Evolutionary conservation across 2,113 vertebrate genomes (phyloP).

Genomic region (Alethe diademata): DNA sequence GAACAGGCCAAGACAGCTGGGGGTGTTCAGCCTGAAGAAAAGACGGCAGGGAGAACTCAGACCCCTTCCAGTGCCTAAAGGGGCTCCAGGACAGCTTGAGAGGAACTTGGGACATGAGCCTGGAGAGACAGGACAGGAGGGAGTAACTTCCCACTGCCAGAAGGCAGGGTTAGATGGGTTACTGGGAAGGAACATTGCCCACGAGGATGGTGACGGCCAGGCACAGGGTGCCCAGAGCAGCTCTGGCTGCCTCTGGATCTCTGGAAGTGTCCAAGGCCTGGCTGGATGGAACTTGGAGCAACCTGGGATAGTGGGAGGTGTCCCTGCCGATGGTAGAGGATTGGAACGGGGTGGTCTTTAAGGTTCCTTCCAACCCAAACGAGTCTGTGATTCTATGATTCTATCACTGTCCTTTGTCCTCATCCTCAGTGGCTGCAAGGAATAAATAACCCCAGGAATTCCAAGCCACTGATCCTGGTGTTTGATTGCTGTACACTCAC

Average conservation of each 20-base stretch:
- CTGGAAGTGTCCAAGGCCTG: background rate
- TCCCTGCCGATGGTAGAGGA: background rate
- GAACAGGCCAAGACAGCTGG: background rate
- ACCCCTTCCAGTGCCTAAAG: background rate
- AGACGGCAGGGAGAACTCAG: accelerated
- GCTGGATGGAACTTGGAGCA: background rate
- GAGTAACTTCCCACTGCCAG: background rate
- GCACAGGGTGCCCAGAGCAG: background rate
- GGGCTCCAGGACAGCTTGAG: background rate
- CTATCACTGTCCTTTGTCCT: background rate
- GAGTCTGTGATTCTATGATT: background rate
- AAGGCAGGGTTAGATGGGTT: background rate
- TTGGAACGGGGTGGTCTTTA: background rate
- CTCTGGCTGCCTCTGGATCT: background rate
- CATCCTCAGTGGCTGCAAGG: background rate
- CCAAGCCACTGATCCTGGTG: background rate
- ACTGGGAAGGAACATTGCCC: background rate
- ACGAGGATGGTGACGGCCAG: accelerated
- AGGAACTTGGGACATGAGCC: background rate
- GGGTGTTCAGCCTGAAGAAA: background rate
- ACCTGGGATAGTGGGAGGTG: background rate
- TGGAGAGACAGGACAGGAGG: background rate
- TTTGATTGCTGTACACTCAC: background rate
- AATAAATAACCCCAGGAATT: background rate
- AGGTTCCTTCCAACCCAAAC: background rate